Percentiles rank a stretch among this genome's conserved stretches.
phyloP scores from a whole-genome alignment of 2,113 vertebrate genomes.

The Gnathochromis pfefferi region DNA sequence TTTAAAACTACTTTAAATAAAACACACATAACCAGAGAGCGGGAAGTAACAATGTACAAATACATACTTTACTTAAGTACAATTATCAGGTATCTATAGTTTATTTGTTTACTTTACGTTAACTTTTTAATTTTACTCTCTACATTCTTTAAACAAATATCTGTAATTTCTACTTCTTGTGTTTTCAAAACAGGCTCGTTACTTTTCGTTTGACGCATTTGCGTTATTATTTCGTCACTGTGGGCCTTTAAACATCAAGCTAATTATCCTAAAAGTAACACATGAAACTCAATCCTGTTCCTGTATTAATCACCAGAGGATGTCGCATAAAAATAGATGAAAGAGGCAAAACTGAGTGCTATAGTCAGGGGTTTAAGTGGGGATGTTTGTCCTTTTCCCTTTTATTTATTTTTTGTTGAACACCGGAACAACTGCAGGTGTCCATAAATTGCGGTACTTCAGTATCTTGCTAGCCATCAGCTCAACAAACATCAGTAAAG shows the following conservation, averaged over 20 bases:
- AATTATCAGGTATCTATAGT: not conserved
- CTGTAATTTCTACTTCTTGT: not conserved
- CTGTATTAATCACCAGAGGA: not conserved
- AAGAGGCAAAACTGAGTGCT: not conserved
- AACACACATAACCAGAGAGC: accelerated
- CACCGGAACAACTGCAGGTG: not conserved
- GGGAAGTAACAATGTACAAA: accelerated
- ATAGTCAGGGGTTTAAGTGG: not conserved
- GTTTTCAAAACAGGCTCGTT: not conserved
- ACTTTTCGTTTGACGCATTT: not conserved
- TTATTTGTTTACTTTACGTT: not conserved
- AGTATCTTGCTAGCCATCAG: not conserved
- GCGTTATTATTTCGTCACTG: not conserved
- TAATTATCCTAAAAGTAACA: not conserved
- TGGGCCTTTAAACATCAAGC: not conserved
- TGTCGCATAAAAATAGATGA: not conserved
- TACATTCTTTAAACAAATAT: not conserved
- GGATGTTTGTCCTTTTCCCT: not conserved
- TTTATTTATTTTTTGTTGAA: not conserved
- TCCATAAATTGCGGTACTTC: not conserved
- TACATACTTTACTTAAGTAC: not conserved
- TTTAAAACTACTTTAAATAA: not conserved
- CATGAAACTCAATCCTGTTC: not conserved
- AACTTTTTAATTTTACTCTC: not conserved
- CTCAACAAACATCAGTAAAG: not conserved